Conservation (phyloP, 2,113 vertebrate genomes). For the Eira barbara region DNA sequence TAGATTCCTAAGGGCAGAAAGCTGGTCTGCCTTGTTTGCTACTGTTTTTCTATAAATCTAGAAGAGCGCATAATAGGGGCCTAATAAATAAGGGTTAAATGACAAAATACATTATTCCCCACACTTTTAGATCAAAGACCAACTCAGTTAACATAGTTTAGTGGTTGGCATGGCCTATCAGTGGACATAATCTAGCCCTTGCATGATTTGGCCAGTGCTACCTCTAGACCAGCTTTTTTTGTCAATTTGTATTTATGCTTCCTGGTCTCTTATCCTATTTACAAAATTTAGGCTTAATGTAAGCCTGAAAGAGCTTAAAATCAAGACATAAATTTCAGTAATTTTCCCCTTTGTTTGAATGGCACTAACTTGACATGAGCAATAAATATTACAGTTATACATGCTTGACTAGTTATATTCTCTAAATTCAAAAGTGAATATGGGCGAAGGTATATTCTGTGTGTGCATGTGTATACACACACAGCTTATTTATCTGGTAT, state of each 20-base stretch:
- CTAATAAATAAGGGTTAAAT: not conserved
- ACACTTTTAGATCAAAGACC: not conserved
- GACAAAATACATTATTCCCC: not conserved
- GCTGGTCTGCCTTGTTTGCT: not conserved
- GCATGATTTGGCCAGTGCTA: not conserved
- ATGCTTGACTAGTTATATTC: not conserved
- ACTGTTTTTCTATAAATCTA: not conserved
- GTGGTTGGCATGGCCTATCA: not conserved
- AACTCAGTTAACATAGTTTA: not conserved
- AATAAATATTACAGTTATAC: not conserved
- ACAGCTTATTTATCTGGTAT: not conserved
- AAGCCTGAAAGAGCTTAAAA: not conserved
- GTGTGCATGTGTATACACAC: no score
- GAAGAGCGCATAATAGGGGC: not conserved
- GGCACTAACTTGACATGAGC: not conserved
- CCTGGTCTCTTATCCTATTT: not conserved
- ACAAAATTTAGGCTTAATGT: not conserved
- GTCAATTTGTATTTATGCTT: not conserved
- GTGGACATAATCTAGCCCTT: not conserved
- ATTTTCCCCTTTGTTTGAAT: not conserved
- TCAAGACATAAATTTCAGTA: not conserved
- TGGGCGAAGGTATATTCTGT: not conserved
- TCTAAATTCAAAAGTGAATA: conserved; percentile 20
- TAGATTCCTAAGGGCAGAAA: not conserved
- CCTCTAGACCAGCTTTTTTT: not conserved